A percentile compares a stretch with the other conserved stretches of the same genome.
Evolutionary conservation across 2,888 invertebrate genomes (phyloP).

Genomic region (Ophion costatus): DNA sequence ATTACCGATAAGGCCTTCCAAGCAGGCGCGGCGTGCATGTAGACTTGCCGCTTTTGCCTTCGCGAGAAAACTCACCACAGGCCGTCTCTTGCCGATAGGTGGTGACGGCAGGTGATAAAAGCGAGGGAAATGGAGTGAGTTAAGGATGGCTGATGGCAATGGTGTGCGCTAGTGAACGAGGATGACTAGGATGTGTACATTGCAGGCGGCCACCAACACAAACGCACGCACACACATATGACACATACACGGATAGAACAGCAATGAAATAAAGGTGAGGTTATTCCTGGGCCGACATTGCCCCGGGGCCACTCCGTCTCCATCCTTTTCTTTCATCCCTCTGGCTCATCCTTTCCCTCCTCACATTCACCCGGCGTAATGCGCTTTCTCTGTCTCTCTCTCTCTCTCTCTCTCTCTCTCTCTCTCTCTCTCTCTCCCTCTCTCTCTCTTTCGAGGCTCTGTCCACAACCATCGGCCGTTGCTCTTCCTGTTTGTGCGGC

Average conservation of each 20-base stretch:
- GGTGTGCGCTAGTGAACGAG: constrained; percentile 49
- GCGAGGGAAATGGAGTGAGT: constrained; percentile 79
- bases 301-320: constrained; percentile 47
- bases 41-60: constrained; percentile 50
- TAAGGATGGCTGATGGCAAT: constrained; percentile 69
- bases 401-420: not conserved
- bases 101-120: constrained; percentile 82
- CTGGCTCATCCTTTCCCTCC: constrained; percentile 41
- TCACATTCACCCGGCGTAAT: constrained; percentile 5
- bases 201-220: constrained; percentile 8
- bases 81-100: constrained; percentile 67
- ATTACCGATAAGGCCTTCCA: constrained; percentile 81
- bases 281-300: constrained; percentile 72
- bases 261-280: constrained; percentile 76
- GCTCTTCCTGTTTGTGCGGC: constrained; percentile 64
- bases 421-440: not conserved
- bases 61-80: constrained; percentile 38
- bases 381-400: constrained; percentile 8
- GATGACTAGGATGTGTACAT: constrained; percentile 41
- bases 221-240: constrained; percentile 6
- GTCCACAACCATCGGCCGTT: constrained; percentile 61
- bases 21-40: constrained; percentile 73
- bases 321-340: constrained; percentile 46
- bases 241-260: constrained; percentile 13
- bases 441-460: constrained; percentile 20